Conservation (phyloP, 2,888 invertebrate genomes). For the Cheilosia soror region DNA sequence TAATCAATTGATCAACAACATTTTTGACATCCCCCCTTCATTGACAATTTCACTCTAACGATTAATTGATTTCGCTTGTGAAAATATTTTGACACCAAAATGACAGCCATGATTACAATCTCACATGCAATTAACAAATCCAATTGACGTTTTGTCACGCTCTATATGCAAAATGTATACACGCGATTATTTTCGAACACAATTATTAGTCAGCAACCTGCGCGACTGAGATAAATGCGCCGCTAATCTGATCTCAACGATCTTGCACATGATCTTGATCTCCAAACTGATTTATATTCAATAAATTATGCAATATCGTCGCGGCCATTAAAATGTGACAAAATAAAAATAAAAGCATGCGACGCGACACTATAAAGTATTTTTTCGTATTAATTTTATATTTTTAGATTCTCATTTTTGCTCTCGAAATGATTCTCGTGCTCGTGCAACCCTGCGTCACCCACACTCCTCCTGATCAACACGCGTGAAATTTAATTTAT, state of each 20-base stretch:
- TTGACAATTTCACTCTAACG: slow-evolving; percentile 14
- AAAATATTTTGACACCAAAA: slow-evolving; percentile 26
- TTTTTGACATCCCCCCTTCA: background rate
- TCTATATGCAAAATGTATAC: background rate
- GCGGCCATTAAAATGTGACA: slow-evolving; percentile 25
- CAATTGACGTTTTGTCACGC: slow-evolving; percentile 10
- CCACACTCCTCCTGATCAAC: background rate
- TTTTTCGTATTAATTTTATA: slow-evolving; percentile 22
- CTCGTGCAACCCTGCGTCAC: background rate
- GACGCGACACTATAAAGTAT: slow-evolving; percentile 6
- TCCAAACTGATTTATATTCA: slow-evolving; percentile 54
- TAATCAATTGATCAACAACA: background rate
- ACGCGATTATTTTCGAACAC: background rate
- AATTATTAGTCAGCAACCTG: slow-evolving; percentile 12
- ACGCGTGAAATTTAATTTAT: slow-evolving; percentile 3
- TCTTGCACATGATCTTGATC: slow-evolving; percentile 70
- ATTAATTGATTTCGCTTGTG: slow-evolving; percentile 32
- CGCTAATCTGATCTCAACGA: slow-evolving; percentile 26
- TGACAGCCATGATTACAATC: slow-evolving; percentile 48
- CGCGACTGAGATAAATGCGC: background rate
- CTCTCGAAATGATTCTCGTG: background rate
- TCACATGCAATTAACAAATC: slow-evolving; percentile 33
- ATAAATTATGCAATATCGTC: slow-evolving; percentile 51
- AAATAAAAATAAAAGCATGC: slow-evolving; percentile 1
- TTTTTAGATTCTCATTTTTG: slow-evolving; percentile 18